phyloP scores from a whole-genome alignment of 1,140 invertebrate genomes.

The Diorhabda sublineata region DNA sequence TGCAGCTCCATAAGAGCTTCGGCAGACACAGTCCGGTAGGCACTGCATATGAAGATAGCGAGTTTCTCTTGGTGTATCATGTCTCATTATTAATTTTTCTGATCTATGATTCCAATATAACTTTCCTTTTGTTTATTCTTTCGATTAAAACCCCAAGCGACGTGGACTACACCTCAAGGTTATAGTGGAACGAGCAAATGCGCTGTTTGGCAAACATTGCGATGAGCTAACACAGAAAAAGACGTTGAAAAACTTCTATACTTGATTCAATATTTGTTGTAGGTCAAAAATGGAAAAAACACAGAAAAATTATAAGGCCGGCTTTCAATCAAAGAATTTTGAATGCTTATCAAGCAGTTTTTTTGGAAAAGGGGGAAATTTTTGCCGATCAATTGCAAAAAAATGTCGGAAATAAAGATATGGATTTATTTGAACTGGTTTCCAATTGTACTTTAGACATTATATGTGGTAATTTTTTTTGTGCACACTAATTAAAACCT shows the following conservation, averaged over 20 bases:
- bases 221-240: too few relatives aligned
- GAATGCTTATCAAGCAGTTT: slow-evolving; percentile 67
- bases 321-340: slow-evolving; percentile 74
- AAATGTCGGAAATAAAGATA: slow-evolving; percentile 44
- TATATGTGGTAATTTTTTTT: slow-evolving; percentile 59
- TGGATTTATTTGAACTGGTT: slow-evolving; percentile 62
- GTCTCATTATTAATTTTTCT: too few relatives aligned
- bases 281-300: slow-evolving; percentile 64
- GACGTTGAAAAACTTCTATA: not conserved
- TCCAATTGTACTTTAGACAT: slow-evolving; percentile 69
- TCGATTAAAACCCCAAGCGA: too few relatives aligned
- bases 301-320: slow-evolving; percentile 68
- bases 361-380: slow-evolving; percentile 61
- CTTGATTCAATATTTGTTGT: slow-evolving; percentile 33
- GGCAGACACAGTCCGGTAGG: too few relatives aligned
- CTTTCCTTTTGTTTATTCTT: too few relatives aligned
- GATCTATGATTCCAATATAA: too few relatives aligned
- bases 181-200: too few relatives aligned
- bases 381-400: slow-evolving; percentile 56
- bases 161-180: too few relatives aligned
- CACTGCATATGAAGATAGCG: too few relatives aligned
- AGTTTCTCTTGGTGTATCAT: too few relatives aligned
- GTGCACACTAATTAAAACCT: not conserved
- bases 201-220: too few relatives aligned
- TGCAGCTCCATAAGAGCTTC: too few relatives aligned